These are phyloP conservation scores for Papilio protenor DNA, from an alignment of 2,888 invertebrate species.

Conservation along the genomic window DNA sequence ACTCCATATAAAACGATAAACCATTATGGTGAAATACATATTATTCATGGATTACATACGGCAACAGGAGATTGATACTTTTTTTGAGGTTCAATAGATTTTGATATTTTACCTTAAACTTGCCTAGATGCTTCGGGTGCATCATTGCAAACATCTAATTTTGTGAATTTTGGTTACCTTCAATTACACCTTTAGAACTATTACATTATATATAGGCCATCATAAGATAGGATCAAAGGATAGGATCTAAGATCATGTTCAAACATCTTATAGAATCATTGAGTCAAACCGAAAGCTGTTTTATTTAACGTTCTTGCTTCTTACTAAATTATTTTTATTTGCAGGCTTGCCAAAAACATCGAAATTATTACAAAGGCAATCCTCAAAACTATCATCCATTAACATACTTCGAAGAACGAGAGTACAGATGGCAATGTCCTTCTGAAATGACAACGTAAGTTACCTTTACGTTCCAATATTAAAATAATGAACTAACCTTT, in stretches of 20 bases:
- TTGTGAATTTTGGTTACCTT: not conserved
- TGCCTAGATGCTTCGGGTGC: not conserved
- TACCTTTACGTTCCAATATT: not conserved
- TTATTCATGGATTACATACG: conserved; percentile 66
- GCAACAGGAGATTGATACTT: conserved; percentile 69
- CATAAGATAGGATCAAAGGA: no score
- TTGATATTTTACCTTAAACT: not conserved
- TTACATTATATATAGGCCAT: no score
- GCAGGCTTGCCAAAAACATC: conserved; percentile 82
- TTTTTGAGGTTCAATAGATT: conserved; percentile 61
- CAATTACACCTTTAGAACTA: not conserved
- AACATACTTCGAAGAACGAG: conserved; percentile 76
- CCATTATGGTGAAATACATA: conserved; percentile 65
- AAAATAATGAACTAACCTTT: no score
- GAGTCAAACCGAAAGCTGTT: not conserved
- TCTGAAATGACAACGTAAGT: conserved; percentile 72
- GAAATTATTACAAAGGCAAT: conserved; percentile 85
- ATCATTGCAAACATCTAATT: no score
- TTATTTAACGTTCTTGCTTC: not conserved
- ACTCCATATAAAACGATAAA: conserved; percentile 26
- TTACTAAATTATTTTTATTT: conserved; percentile 22
- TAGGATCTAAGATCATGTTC: not conserved
- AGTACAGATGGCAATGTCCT: conserved; percentile 81
- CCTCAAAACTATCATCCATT: conserved; percentile 82
- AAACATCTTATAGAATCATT: not conserved